Conservation (phyloP, 2,113 vertebrate species). For the Perca schrenkii region DNA sequence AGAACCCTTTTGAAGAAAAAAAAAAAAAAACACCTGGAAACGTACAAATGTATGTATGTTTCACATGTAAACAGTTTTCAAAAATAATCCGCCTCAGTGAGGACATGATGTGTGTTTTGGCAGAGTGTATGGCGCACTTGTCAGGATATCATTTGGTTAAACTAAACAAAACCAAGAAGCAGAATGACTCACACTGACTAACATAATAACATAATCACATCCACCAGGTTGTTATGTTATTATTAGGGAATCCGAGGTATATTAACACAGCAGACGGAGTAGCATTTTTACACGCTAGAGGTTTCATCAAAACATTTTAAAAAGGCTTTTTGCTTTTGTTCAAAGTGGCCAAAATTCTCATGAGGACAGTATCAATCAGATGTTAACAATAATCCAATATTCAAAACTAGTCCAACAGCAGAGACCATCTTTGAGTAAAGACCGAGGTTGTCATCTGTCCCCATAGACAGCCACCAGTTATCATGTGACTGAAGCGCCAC, state of each 20-base stretch:
- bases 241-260: not conserved
- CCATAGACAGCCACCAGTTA: not conserved
- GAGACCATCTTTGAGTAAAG: not conserved
- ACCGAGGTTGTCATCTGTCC: not conserved
- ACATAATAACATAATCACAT: constrained; percentile 4
- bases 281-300: not conserved
- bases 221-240: constrained; percentile 8
- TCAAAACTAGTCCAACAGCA: not conserved
- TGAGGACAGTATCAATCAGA: not conserved
- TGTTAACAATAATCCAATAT: not conserved
- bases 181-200: constrained; percentile 18
- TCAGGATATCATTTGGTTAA: constrained; percentile 13
- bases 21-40: constrained; percentile 35
- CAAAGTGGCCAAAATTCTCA: not conserved
- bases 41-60: not conserved
- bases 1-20: not conserved
- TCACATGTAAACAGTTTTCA: constrained; percentile 11
- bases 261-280: not conserved
- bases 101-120: constrained; percentile 18
- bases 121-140: not conserved
- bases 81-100: constrained; percentile 11
- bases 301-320: not conserved
- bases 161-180: constrained; percentile 28
- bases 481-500: not conserved
- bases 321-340: not conserved